These are phyloP conservation scores for Sinhomidia bicolor DNA, from an alignment of 2,888 invertebrate genomes.

Conservation along the genomic window DNA sequence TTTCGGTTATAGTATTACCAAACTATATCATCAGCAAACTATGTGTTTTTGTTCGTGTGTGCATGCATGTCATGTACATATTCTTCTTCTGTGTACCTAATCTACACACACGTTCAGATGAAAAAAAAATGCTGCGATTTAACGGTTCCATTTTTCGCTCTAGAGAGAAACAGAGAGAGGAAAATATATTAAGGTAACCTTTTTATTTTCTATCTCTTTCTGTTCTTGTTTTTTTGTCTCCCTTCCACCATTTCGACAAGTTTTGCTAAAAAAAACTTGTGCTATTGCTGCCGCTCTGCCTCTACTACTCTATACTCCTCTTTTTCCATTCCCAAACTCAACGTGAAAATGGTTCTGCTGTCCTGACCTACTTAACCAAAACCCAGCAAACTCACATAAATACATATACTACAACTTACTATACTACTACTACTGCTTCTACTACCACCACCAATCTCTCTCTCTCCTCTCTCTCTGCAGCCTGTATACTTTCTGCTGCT, in stretches of 20 bases:
- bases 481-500: too few species aligned
- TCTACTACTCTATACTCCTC: neutral
- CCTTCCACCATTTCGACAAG: neutral
- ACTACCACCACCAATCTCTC: too few species aligned
- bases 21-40: too few species aligned
- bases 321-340: slow-evolving; percentile 30
- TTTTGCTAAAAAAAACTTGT: too few species aligned
- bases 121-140: slow-evolving; percentile 52
- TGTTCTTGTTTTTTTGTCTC: slow-evolving; percentile 3
- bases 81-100: neutral
- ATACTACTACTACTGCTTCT: too few species aligned
- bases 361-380: slow-evolving; percentile 78
- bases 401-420: neutral
- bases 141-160: slow-evolving; percentile 54
- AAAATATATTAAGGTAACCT: slow-evolving; percentile 19
- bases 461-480: neutral
- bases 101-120: neutral
- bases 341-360: slow-evolving; percentile 73
- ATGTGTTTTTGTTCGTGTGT: neutral
- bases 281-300: neutral
- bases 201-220: slow-evolving; percentile 20
- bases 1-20: too few species aligned
- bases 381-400: slow-evolving; percentile 69
- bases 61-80: neutral
- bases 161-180: neutral